Evolutionary conservation across 2,113 vertebrate genomes (phyloP).

Genomic region (Vulpes vulpes): DNA sequence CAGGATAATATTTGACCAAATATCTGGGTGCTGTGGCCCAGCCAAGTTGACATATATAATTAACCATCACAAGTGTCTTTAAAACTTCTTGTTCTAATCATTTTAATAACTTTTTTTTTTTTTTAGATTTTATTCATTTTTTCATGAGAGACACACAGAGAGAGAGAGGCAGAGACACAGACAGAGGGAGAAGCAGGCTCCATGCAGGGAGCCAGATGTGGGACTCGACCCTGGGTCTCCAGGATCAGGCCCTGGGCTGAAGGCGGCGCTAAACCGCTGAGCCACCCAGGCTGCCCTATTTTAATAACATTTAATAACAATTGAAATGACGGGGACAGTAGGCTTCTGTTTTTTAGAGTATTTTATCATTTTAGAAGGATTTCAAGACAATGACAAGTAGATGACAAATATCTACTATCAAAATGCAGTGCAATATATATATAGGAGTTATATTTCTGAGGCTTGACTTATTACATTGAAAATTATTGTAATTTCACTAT

Average conservation of each 20-base stretch:
- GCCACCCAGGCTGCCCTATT: too few relatives aligned
- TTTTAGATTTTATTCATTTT: too few relatives aligned
- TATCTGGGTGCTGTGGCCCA: background rate
- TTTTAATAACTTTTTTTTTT: background rate
- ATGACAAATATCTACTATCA: background rate
- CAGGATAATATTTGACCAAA: background rate
- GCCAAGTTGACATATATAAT: background rate
- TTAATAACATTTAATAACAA: background rate
- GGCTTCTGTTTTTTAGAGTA: background rate
- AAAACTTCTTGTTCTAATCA: background rate
- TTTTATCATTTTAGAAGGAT: background rate
- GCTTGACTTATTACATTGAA: constrained; percentile 25
- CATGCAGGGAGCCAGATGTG: too few relatives aligned
- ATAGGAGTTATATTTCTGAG: background rate
- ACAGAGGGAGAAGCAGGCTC: too few relatives aligned
- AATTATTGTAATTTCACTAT: background rate
- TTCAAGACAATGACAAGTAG: background rate
- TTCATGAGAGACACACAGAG: too few relatives aligned
- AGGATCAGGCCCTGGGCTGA: too few relatives aligned
- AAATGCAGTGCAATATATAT: background rate
- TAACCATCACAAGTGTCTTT: background rate
- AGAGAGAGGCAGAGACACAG: too few relatives aligned
- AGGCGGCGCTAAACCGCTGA: too few relatives aligned
- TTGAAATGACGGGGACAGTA: background rate
- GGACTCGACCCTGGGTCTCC: too few relatives aligned